Base-by-base conservation (phyloP, 30 jellyfish, hydroid and myxozoan species). In the Aurelia aurita complex sp. Pacific region DNA sequence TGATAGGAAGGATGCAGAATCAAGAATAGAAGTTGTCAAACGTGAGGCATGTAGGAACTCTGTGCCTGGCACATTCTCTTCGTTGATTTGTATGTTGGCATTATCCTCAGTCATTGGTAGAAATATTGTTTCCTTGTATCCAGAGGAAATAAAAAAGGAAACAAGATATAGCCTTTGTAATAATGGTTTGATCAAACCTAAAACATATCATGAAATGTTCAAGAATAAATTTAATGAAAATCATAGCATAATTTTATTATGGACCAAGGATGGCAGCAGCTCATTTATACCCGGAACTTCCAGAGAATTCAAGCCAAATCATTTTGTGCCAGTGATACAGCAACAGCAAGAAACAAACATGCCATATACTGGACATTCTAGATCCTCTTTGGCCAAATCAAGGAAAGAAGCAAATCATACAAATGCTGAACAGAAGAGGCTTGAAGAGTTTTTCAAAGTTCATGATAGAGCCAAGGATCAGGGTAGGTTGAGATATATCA, bases 61-160 rank as follows among this genome's bases (percentile, higher is more conserved):
- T 66, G 76, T 66, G 35, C 76, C 76, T 15, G 76, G 76, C 43
- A 34, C 76, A 66, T 66, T 66, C 43, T 15, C 43, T 7, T 66
- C 76, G 3, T 12, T 66, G 35, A 29, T 66, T 3, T 66, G 42
- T 66, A 34, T 66, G 76, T 34, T 66, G 35, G 76, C 76, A 66
- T 29, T 66, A 66, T 66, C 76, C 16, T 66, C 76, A 15, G 76
- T 66, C 35, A 66, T 66, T 66, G 51, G 76, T 15, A 66, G 7
- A 29, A 29, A 66, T 14, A 66, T 66, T 7, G 2, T 66, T 66
- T 66, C 76, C 42, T 29, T 66, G 35, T 66, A 66, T 29, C 76
- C 76, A 15, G 76, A 66, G 43, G 76, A 15, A 12, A 34, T 15
- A 1, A 1, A 2, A 66, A 66, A 66, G 7, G 76, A 66, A 66